Conservation (phyloP, 2,113 vertebrate species). For the Syngnathoides biaculeatus region DNA sequence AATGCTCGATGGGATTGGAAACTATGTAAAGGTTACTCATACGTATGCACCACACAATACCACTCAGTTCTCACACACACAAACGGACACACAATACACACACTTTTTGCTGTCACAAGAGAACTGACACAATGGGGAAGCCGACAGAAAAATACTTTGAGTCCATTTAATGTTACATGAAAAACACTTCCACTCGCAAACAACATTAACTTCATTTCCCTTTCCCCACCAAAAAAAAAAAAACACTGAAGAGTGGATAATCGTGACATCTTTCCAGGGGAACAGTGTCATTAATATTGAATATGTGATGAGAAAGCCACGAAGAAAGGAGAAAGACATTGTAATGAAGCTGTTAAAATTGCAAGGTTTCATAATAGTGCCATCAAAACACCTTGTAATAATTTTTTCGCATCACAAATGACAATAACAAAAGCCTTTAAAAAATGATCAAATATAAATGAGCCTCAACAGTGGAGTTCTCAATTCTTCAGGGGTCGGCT, state of each 20-base stretch:
- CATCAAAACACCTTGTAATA: background rate
- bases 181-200: slow-evolving; percentile 5
- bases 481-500: background rate
- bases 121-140: slow-evolving; percentile 68
- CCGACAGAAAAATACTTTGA: slow-evolving; percentile 60
- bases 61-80: slow-evolving; percentile 34
- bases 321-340: slow-evolving; percentile 34
- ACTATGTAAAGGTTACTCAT: slow-evolving; percentile 51
- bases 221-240: slow-evolving; percentile 7
- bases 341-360: slow-evolving; percentile 16
- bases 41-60: slow-evolving; percentile 32
- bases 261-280: slow-evolving; percentile 50
- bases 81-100: slow-evolving; percentile 53
- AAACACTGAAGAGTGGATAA: slow-evolving; percentile 19
- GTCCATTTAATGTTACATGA: slow-evolving; percentile 31
- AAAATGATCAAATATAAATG: background rate
- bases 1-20: slow-evolving; percentile 56
- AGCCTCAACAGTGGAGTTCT: background rate
- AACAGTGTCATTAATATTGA: slow-evolving; percentile 47
- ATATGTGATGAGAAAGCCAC: slow-evolving; percentile 41
- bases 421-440: background rate
- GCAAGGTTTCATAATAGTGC: background rate
- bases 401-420: background rate
- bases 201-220: slow-evolving; percentile 9
- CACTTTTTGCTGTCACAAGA: slow-evolving; percentile 59